Conservation (phyloP, 2,888 invertebrate species). For the Automeris io region DNA sequence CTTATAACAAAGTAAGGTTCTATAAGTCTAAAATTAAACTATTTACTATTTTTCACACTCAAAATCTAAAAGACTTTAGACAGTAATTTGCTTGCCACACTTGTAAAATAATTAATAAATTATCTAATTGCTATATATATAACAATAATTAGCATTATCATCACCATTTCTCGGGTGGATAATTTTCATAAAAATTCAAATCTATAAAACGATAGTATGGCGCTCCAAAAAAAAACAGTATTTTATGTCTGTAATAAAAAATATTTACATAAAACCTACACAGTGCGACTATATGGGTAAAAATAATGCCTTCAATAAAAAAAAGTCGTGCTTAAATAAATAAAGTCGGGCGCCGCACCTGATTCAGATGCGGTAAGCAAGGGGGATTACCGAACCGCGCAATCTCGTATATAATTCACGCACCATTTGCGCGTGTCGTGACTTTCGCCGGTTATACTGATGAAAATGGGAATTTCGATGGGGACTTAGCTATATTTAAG, state of each 20-base stretch:
- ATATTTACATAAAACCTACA: neutral
- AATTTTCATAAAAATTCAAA: too few species aligned
- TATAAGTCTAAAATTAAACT: too few species aligned
- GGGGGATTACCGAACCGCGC: slow-evolving; percentile 27
- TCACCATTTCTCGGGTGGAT: too few species aligned
- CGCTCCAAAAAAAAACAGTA: too few species aligned
- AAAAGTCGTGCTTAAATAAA: slow-evolving; percentile 8
- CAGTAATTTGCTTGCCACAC: too few species aligned
- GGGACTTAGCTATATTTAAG: slow-evolving; percentile 7
- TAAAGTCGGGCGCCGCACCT: slow-evolving; percentile 27
- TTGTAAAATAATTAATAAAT: too few species aligned
- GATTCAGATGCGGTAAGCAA: slow-evolving; percentile 20
- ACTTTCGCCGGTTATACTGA: slow-evolving; percentile 27
- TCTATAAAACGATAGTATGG: too few species aligned
- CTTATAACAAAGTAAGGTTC: too few species aligned
- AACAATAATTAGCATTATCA: too few species aligned
- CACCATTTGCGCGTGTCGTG: slow-evolving; percentile 43
- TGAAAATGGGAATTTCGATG: slow-evolving; percentile 24
- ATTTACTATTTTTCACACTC: too few species aligned
- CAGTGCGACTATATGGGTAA: neutral
- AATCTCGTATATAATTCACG: slow-evolving; percentile 53
- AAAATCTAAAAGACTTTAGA: too few species aligned
- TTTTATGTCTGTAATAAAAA: neutral
- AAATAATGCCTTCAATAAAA: slow-evolving; percentile 10
- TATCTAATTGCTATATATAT: too few species aligned